Evolutionary conservation across 1,140 invertebrate species (phyloP).

Genomic region (Aradophagus sp.): DNA sequence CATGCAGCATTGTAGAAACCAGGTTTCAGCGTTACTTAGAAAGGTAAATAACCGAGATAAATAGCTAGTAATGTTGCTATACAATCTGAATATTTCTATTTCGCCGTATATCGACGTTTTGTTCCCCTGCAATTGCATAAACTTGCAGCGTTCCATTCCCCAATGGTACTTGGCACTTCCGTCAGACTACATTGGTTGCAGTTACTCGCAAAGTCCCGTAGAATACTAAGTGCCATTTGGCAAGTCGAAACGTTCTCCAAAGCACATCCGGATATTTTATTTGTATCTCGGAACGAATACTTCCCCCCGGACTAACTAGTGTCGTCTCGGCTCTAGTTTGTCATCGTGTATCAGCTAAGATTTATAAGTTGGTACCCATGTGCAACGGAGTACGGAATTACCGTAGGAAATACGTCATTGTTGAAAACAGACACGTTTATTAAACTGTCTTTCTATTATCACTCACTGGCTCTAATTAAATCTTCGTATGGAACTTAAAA

Average conservation of each 20-base stretch:
- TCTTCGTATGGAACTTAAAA: too few relatives aligned
- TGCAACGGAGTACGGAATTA: too few relatives aligned
- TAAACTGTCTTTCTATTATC: too few relatives aligned
- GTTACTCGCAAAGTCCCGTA: conserved; percentile 64
- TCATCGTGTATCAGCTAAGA: conserved; percentile 42
- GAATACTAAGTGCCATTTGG: conserved; percentile 71
- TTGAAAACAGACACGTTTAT: too few relatives aligned
- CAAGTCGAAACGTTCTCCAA: conserved; percentile 58
- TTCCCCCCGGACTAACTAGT: conserved; percentile 53
- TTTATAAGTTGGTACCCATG: too few relatives aligned
- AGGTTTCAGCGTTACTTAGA: too few relatives aligned
- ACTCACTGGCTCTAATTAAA: too few relatives aligned
- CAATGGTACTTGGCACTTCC: conserved; percentile 67
- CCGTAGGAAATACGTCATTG: too few relatives aligned
- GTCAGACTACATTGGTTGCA: conserved; percentile 61
- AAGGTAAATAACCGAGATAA: too few relatives aligned
- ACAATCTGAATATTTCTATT: conserved; percentile 47
- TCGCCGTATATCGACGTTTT: conserved; percentile 41
- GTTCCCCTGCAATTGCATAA: conserved; percentile 51
- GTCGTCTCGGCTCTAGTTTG: conserved; percentile 48
- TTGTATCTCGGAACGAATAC: conserved; percentile 59
- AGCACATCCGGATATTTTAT: conserved; percentile 62
- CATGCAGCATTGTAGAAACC: too few relatives aligned
- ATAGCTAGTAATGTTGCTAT: conserved; percentile 3
- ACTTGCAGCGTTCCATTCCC: conserved; percentile 57